Base-by-base conservation (phyloP, 2,888 invertebrate species). In the Nymphalis c-album region DNA sequence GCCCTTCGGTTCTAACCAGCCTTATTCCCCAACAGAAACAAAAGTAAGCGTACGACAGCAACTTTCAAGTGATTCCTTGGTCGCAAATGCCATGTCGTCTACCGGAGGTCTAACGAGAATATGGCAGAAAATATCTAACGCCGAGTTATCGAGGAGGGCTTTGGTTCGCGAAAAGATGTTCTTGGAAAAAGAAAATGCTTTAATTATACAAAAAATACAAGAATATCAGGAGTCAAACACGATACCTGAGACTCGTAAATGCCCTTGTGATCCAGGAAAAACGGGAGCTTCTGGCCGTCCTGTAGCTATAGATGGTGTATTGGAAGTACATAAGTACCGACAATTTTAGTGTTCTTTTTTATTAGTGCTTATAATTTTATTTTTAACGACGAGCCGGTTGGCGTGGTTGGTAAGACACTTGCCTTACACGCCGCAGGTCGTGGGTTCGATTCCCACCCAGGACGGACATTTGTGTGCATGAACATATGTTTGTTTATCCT, bases 71-170 rank as follows among this genome's bases (percentile, higher is more conserved):
- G 86, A 90, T 73, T 83, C 86, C 2, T 76, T 90, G 57, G 84
- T 89, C 20, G 67, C 77, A 7, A 85, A 85, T 69, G 87, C 87
- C 65, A 80, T 89, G 68, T 73, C 84, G 18, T 76, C 85, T 22
- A 88, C 88, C 1, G 79, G 81, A 66, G 91, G 91, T 8, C 75
- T 91, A 60, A 85, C 85, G 53, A 84, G 86, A 71, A 76, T 91
- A 20, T 92, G 91, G 91, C 90, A 90, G 67, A 85, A 85, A 48
- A 83, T 91, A 69, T 81, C 91, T 40, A 88, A 84, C 76, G 91
- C 85, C 4, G 90, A 92, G 68, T 75, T 92, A 55, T 80, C 86
- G 2, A 87, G 82, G 73, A 81, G 84, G 75, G 88, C 91, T 53
- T 77, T 92, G 62, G 69, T 78, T 63, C 85, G 84, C 17, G 91